Base-by-base conservation (phyloP, 1,140 invertebrate species). In the Arctopsyche grandis region DNA sequence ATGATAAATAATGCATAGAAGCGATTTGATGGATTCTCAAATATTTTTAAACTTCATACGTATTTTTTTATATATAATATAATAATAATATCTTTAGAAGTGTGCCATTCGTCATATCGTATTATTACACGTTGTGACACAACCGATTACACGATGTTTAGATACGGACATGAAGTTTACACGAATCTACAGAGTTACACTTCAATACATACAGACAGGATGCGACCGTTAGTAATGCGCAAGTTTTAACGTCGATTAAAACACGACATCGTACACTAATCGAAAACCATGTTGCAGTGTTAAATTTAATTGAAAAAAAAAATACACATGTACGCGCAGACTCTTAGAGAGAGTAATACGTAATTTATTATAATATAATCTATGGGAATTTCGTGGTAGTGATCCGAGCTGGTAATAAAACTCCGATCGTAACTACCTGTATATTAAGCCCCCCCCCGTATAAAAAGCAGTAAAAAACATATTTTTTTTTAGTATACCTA, bases 361-460 rank as follows among this genome's bases (percentile, higher is more conserved):
- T 52, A 52, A 52, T 52, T 52, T 66, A 46, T 46, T 44, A 19
- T 12, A 71, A 9, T 46, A 46, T 71, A 10, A 71, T 71, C 38
- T 71, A 44, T 71, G 4, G 69, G 16, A 44, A 21, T 14, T 71
- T 71, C 44, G 38, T 21, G 21, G 69, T 71, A 52, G 71, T 74
- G 46, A 52, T 48, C 44, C 43, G 10, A 24, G 46, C 14, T 12
- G 9, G 48, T 46, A 56, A 74, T 74, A 74, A 74, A 74, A 74
- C 52, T 26, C 16, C 46, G 71, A 74, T 74, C 48, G 46, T 46
- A 76, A 76, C 74, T 76, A 76, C 74, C 74, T 76, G 74, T 76
- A 76, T 63, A 66, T 66, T 66, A 74, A 74, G 38, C 69, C 69
- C 26, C 9, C 9, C 48, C 48, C 4, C 12, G 52, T 24, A 74